Base-by-base conservation (phyloP, 2,888 invertebrate species). In the Callinectes sapidus region DNA sequence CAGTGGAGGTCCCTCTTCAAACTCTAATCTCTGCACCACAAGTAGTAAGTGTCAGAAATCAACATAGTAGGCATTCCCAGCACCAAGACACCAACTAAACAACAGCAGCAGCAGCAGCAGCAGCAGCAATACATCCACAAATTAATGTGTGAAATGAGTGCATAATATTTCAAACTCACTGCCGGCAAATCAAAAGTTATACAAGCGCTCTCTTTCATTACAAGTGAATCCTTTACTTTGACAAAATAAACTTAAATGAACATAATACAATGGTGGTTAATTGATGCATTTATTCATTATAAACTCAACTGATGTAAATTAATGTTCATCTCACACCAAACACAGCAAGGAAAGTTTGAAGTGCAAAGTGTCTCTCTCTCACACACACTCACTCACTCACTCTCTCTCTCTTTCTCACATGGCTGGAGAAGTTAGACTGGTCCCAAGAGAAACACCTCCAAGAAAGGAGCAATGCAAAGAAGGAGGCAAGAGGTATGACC, bases 311-410 rank as follows among this genome's bases (percentile, higher is more conserved):
- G 23, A 23, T 23, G 61, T 61, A 23, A 28, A n/a, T 28, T 5
- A n/a, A 71, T n/a, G n/a, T 71, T 71, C 71, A 71, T n/a, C n/a
- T 71, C 28, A n/a, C 71, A 71, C n/a, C 71, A n/a, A 71, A 71
- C 13, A 1, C 10, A 28, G n/a, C 23, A 71, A 71, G 28, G 23
- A 23, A 6, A 71, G 28, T n/a, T 71, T 28, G 13, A 23, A 61
- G 18, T 61, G 10, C 10, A 10, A 48, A 48, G 42, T 42, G n/a
- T n/a, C n/a, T n/a, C 39, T 39, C 39, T 5, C 39, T 39, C 39
- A 39, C 5, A 3, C 39, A 2, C 48, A 8, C 48, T 48, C 48
- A 48, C 8, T 48, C 18, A 61, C 18, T 61, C 61, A 61, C 23
- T 61, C 61, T 0, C 48, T 48, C 48, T 8, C 8, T 61, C 71